These are phyloP conservation scores for Augochlora pura DNA, from an alignment of 1,140 invertebrate genomes.

Conservation along the genomic window DNA sequence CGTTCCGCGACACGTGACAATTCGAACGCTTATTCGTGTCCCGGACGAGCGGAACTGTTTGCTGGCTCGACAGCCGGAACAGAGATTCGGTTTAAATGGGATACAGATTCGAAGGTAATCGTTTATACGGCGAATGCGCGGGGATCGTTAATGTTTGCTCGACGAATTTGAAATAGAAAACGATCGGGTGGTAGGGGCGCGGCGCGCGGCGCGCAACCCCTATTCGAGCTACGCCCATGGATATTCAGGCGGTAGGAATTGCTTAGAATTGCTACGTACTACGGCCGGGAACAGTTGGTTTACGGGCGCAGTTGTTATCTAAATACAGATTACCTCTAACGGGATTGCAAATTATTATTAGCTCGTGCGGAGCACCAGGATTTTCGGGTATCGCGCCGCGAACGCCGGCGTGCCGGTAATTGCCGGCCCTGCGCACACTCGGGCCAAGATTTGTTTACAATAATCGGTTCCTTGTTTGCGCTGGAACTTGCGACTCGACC, in stretches of 20 bases:
- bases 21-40: slow-evolving; percentile 6
- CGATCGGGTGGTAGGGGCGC: background rate
- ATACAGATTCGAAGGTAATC: slow-evolving; percentile 2
- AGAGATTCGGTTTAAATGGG: slow-evolving; percentile 27
- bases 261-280: slow-evolving; percentile 13
- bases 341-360: slow-evolving; percentile 43
- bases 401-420: background rate
- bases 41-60: slow-evolving; percentile 12
- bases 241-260: background rate
- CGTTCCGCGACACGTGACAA: background rate
- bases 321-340: slow-evolving; percentile 27
- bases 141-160: slow-evolving; percentile 19
- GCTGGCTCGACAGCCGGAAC: background rate
- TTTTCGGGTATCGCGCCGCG: background rate
- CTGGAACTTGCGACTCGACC: background rate
- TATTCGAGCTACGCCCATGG: background rate
- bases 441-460: slow-evolving; percentile 27
- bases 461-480: slow-evolving; percentile 3
- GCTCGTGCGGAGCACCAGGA: background rate
- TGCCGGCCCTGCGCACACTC: background rate
- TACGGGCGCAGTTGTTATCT: background rate
- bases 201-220: too few relatives aligned
- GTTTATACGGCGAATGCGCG: slow-evolving; percentile 14
- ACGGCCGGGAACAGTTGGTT: background rate
- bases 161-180: background rate